Evolutionary conservation across 2,797 vertebrate genomes (phyloP).

Genomic region (Paramormyrops hopkinsi): DNA sequence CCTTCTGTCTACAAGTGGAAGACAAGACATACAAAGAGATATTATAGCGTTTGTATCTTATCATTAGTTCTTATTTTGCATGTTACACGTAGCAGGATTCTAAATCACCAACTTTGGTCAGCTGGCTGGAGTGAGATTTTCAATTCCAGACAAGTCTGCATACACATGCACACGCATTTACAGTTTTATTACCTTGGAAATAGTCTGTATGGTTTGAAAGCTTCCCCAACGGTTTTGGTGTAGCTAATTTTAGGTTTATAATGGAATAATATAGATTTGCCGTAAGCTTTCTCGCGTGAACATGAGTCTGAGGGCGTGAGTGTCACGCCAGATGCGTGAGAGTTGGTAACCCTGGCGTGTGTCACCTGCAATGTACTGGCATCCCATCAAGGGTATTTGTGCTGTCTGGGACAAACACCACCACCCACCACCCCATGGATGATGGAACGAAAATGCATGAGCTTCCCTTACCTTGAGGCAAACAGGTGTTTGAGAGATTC

Average conservation of each 20-base stretch:
- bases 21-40: background rate
- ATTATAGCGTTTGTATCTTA: background rate
- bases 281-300: background rate
- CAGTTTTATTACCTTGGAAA: background rate
- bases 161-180: background rate
- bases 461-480: slow-evolving; percentile 58
- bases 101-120: background rate
- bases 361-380: background rate
- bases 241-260: background rate
- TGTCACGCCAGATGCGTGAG: background rate
- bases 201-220: background rate
- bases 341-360: background rate
- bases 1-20: slow-evolving; percentile 36
- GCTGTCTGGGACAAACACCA: background rate
- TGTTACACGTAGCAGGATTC: background rate
- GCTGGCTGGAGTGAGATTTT: background rate
- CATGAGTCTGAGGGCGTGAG: background rate
- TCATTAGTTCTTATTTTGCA: background rate
- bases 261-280: background rate
- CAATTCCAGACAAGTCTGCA: background rate
- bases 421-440: background rate
- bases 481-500: slow-evolving; percentile 67
- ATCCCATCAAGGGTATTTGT: background rate
- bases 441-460: background rate
- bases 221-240: background rate